Base-by-base conservation (phyloP, 2,113 vertebrate species). In the Tapirus terrestris region DNA sequence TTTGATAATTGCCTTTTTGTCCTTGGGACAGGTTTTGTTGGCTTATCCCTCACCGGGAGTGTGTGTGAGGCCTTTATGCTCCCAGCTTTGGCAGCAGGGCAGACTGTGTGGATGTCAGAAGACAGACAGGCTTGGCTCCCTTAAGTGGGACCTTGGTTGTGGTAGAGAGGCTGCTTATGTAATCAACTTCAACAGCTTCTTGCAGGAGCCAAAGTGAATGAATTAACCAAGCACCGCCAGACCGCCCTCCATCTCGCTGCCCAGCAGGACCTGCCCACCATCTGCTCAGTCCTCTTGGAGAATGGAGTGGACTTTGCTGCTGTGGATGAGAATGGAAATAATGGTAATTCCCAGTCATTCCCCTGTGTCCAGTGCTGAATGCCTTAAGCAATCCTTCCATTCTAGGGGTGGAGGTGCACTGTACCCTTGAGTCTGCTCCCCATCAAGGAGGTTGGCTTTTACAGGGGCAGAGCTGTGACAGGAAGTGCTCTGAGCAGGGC, bases 161-260 rank as follows among this genome's bases (percentile, higher is more conserved):
- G 53, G 36, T 14, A 36, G n/a, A 68, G 36, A 77, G 36, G 75
- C 73, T 65, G 36, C 70, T 92, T 67, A 79, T 83, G 83, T 96
- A 56, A 84, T 94, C 86, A 94, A 72, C 97, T 81, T 81, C 96
- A 61, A 76, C 97, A 99, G 99, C 99, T 99, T 97, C 99, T 99
- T 89, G 99, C 99, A 68, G 99, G 99, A 89, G 99, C 99, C 98
- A 99, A 99, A 98, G 99, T 99, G 94, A 99, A 99, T 14, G 99
- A 99, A 97, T 97, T 99, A 98, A 99, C 99, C 48, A 99, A 99
- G 98, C 99, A 99, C 97, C 99, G 99, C 8, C 99, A 99, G 99
- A 99, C 99, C 0, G 99, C 99, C 20, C 99, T 99, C 67, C 99
- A 99, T 96, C 98, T 99, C 51, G 99, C 99, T 12, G 99, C 99